Percentiles rank a stretch among this genome's conserved stretches.
Evolutionary conservation across 1,140 invertebrate species (phyloP).

Genomic region (Drosophila melanogaster): DNA sequence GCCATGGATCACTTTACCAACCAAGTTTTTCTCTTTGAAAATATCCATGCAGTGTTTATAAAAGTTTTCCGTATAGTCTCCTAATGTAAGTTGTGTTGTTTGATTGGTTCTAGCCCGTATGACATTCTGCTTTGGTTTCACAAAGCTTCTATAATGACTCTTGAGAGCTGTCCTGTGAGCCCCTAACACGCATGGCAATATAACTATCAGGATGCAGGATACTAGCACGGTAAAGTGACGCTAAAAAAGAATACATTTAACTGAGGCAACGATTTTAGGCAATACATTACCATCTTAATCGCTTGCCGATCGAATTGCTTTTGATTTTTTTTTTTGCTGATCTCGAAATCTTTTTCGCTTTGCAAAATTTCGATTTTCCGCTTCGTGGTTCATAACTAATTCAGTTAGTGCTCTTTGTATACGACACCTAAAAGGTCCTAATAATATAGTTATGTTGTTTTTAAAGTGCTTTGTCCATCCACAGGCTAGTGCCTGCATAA

Average conservation of each 20-base stretch:
- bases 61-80: not conserved
- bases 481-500: not conserved
- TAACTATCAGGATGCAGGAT: not conserved
- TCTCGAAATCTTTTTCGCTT: not conserved
- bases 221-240: not conserved
- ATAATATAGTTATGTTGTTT: no score
- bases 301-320: not conserved
- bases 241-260: not conserved
- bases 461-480: no score
- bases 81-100: not conserved
- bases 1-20: conserved; percentile 3
- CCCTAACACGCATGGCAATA: not conserved
- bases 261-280: no score
- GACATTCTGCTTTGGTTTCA: not conserved
- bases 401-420: no score
- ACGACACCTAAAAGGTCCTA: no score
- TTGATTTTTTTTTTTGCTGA: not conserved
- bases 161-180: not conserved
- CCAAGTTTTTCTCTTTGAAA: not conserved
- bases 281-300: conserved; percentile 1
- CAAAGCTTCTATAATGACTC: not conserved
- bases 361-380: not conserved
- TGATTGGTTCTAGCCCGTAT: conserved; percentile 1
- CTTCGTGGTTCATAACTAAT: not conserved
- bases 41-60: conserved; percentile 12